Percentiles rank a stretch among this genome's conserved stretches.
phyloP scores from a whole-genome alignment of 2,888 invertebrate genomes.

The Corbicula japonica region DNA sequence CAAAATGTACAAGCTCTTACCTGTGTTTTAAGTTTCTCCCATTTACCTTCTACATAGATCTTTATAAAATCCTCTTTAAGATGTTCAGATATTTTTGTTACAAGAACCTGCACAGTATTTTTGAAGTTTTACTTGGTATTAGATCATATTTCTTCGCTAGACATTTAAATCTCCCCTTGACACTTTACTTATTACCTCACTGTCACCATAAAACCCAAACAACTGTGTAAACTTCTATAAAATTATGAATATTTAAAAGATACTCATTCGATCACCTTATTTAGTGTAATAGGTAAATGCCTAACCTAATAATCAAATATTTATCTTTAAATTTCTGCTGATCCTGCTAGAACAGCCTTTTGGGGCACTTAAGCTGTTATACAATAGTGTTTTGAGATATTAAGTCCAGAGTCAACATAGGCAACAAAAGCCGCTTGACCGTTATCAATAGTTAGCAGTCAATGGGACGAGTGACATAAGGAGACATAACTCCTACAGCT shows the following conservation, averaged over 20 bases:
- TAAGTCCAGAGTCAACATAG: constrained; percentile 23
- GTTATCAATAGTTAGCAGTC: not conserved
- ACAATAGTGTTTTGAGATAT: constrained; percentile 31
- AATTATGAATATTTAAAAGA: constrained; percentile 17
- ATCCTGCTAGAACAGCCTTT: constrained; percentile 6
- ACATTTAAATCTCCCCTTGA: too few relatives aligned
- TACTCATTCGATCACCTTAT: constrained; percentile 4
- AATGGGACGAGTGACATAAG: constrained; percentile 20
- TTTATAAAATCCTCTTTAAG: too few relatives aligned
- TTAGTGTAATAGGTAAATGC: not conserved
- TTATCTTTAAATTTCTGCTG: constrained; percentile 29
- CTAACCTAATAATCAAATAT: constrained; percentile 25
- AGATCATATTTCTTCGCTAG: too few relatives aligned
- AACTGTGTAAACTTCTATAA: not conserved
- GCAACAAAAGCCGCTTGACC: constrained; percentile 18
- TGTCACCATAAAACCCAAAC: too few relatives aligned
- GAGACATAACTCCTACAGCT: constrained; percentile 26
- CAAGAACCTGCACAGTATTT: too few relatives aligned
- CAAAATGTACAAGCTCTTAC: too few relatives aligned
- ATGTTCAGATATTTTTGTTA: too few relatives aligned
- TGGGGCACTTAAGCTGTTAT: constrained; percentile 3
- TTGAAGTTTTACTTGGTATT: too few relatives aligned
- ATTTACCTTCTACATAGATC: too few relatives aligned
- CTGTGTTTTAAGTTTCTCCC: too few relatives aligned
- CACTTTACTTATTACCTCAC: too few relatives aligned